These are phyloP conservation scores for Ailurus styani DNA, from an alignment of 2,113 vertebrate genomes.

Conservation along the genomic window DNA sequence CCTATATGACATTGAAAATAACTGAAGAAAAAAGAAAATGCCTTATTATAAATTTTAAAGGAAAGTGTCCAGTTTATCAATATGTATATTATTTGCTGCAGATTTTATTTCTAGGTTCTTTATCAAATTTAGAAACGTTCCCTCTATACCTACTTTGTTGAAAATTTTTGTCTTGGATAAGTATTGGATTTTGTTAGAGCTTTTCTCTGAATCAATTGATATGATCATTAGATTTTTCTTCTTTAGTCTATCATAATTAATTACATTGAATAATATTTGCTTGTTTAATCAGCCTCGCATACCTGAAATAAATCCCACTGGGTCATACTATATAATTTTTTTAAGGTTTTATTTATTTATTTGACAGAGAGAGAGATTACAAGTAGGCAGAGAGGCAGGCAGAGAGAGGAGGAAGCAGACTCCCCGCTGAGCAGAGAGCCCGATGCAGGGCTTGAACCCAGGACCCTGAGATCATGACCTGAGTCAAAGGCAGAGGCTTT, in stretches of 20 bases:
- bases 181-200: neutral
- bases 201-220: neutral
- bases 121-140: neutral
- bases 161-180: neutral
- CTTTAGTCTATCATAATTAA: neutral
- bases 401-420: no score
- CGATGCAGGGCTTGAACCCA: no score
- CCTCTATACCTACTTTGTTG: neutral
- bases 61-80: neutral
- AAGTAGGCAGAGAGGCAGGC: no score
- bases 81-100: neutral
- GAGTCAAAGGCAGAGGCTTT: no score
- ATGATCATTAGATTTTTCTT: neutral
- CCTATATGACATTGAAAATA: neutral
- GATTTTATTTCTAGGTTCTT: neutral
- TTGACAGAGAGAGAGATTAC: no score
- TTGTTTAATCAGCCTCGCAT: neutral
- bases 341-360: no score
- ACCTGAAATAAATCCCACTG: neutral
- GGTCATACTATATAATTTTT: neutral
- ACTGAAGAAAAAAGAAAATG: neutral
- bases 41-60: neutral
- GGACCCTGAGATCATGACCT: no score
- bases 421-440: no score
- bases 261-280: neutral